Evolutionary conservation across 1,140 invertebrate species (phyloP).

Genomic region (Nebria ingens): DNA sequence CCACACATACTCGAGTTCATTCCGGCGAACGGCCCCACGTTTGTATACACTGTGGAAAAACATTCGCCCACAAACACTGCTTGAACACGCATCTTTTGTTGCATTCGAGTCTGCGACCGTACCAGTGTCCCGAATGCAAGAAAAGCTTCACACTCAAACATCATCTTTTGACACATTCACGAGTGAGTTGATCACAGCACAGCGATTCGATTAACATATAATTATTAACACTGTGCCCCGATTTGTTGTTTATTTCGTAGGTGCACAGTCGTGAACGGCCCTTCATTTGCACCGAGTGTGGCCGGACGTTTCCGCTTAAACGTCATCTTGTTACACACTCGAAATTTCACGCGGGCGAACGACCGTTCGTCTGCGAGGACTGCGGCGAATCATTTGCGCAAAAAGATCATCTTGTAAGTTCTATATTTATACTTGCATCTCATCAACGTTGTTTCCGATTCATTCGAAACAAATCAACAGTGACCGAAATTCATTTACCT

Average conservation of each 20-base stretch:
- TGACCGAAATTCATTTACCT: no score
- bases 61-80: slow-evolving; percentile 75
- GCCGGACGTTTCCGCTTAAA: slow-evolving; percentile 67
- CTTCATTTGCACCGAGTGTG: slow-evolving; percentile 71
- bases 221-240: not conserved
- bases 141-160: slow-evolving; percentile 78
- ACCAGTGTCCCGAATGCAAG: slow-evolving; percentile 74
- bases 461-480: no score
- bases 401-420: slow-evolving; percentile 56
- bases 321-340: slow-evolving; percentile 73
- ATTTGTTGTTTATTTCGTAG: slow-evolving; percentile 29
- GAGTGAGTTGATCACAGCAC: slow-evolving; percentile 34
- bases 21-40: slow-evolving; percentile 72
- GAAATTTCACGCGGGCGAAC: slow-evolving; percentile 78
- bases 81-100: slow-evolving; percentile 69
- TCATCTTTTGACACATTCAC: slow-evolving; percentile 65
- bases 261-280: slow-evolving; percentile 65
- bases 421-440: not conserved
- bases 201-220: not conserved
- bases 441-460: not conserved
- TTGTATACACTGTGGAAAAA: slow-evolving; percentile 75
- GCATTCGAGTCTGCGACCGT: slow-evolving; percentile 70
- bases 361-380: slow-evolving; percentile 75
- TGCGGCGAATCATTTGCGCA: slow-evolving; percentile 83
- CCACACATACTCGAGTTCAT: slow-evolving; percentile 67